Evolutionary conservation across 2,888 invertebrate genomes (phyloP).

Genomic region (Acrobasis repandana): DNA sequence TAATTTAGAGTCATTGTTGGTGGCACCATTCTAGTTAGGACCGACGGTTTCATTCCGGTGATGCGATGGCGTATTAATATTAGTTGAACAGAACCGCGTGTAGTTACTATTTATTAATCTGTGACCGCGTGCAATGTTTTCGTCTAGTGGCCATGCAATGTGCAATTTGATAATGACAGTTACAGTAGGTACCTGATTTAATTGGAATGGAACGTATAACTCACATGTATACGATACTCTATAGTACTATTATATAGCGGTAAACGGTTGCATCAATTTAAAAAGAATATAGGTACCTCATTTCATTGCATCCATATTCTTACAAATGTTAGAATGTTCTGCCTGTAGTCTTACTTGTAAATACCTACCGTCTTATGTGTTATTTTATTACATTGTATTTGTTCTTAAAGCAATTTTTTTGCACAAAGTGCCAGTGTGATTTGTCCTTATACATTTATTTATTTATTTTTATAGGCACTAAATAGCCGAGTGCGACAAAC

Average conservation of each 20-base stretch:
- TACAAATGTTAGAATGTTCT: too few relatives aligned
- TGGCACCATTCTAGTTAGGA: conserved; percentile 50
- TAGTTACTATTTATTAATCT: too few relatives aligned
- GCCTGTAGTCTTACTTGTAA: too few relatives aligned
- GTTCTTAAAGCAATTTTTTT: too few relatives aligned
- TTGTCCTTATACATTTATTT: too few relatives aligned
- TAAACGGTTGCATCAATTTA: neutral
- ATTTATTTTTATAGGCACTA: too few relatives aligned
- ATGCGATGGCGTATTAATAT: conserved; percentile 54
- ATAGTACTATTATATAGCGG: neutral
- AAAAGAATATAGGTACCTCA: too few relatives aligned
- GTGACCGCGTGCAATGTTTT: conserved; percentile 56
- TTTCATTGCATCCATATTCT: too few relatives aligned
- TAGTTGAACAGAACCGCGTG: conserved; percentile 43
- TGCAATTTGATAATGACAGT: conserved; percentile 55
- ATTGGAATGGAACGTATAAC: neutral
- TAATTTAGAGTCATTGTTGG: conserved; percentile 46
- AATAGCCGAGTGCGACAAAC: too few relatives aligned
- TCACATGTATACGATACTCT: neutral
- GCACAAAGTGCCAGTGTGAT: too few relatives aligned
- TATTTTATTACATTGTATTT: too few relatives aligned
- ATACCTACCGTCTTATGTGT: too few relatives aligned
- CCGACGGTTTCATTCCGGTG: conserved; percentile 42
- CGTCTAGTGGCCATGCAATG: conserved; percentile 62
- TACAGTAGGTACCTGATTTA: conserved; percentile 35